phyloP scores from a whole-genome alignment of 2,797 vertebrate genomes.

The Sebastes reedi region DNA sequence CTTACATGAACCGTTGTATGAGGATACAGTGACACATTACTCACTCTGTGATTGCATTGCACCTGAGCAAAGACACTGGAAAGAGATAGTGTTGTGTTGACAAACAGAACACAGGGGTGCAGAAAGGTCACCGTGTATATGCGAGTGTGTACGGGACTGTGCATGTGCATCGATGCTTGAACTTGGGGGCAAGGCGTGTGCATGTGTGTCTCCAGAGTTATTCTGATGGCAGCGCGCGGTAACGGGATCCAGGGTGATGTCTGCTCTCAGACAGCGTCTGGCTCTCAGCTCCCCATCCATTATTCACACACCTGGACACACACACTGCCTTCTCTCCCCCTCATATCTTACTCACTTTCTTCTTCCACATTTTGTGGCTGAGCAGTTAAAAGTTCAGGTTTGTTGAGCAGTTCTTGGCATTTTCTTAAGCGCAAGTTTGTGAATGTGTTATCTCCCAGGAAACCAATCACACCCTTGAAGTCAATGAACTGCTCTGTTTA shows the following conservation, averaged over 20 bases:
- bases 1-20: no score
- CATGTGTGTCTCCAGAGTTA: conserved; percentile 66
- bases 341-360: conserved; percentile 3
- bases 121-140: conserved; percentile 40
- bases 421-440: background rate
- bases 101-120: conserved; percentile 2
- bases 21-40: no score
- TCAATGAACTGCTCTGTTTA: conserved; percentile 57
- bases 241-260: conserved; percentile 77
- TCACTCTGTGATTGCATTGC: conserved; percentile 26
- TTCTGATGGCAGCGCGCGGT: conserved; percentile 76
- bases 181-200: background rate
- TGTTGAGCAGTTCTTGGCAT: background rate
- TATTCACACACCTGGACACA: conserved; percentile 78
- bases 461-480: conserved; percentile 54
- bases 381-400: background rate
- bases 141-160: conserved; percentile 2
- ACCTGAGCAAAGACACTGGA: conserved; percentile 8
- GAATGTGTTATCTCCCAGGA: conserved; percentile 16
- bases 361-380: conserved; percentile 1
- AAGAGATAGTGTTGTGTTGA: conserved; percentile 22
- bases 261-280: conserved; percentile 77
- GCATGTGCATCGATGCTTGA: conserved; percentile 4
- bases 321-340: background rate
- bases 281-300: conserved; percentile 78